phyloP scores from a whole-genome alignment of 2,888 invertebrate genomes.

The Arge pagana region DNA sequence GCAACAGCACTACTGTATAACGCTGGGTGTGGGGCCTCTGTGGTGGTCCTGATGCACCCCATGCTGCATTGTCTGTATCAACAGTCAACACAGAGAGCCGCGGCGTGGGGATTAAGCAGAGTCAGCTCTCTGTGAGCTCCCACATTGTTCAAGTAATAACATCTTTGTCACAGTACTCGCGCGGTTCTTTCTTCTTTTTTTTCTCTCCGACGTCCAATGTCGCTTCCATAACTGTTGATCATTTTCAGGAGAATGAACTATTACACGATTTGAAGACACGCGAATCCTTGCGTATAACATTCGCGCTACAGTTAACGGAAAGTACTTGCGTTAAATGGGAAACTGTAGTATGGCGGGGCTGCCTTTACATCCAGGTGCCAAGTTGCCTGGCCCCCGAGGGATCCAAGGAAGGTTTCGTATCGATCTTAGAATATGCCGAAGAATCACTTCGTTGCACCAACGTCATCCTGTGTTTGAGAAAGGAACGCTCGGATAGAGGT shows the following conservation, averaged over 20 bases:
- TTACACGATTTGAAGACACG: constrained; percentile 71
- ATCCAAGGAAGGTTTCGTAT: constrained; percentile 93
- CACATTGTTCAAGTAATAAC: constrained; percentile 57
- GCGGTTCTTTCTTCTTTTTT: neutral
- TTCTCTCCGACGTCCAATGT: neutral
- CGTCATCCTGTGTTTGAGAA: constrained; percentile 80
- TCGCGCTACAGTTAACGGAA: constrained; percentile 79
- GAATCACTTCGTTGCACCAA: constrained; percentile 84
- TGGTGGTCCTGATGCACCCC: constrained; percentile 99
- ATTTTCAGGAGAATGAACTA: constrained; percentile 59
- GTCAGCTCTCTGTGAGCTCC: constrained; percentile 70
- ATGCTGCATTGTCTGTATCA: constrained; percentile 71
- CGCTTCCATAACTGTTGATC: no score
- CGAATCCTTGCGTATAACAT: constrained; percentile 73
- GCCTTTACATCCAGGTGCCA: constrained; percentile 89
- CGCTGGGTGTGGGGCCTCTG: constrained; percentile 99
- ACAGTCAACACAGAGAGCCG: constrained; percentile 69
- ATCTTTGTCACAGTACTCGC: neutral
- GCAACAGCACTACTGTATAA: constrained; percentile 63
- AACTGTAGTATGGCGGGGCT: constrained; percentile 76
- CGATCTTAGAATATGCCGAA: constrained; percentile 93
- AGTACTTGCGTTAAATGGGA: constrained; percentile 83
- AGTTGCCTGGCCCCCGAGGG: constrained; percentile 84
- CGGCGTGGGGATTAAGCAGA: constrained; percentile 70
- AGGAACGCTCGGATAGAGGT: constrained; percentile 82